Base-by-base conservation (phyloP, 2,113 vertebrate species). In the Carlito syrichta region DNA sequence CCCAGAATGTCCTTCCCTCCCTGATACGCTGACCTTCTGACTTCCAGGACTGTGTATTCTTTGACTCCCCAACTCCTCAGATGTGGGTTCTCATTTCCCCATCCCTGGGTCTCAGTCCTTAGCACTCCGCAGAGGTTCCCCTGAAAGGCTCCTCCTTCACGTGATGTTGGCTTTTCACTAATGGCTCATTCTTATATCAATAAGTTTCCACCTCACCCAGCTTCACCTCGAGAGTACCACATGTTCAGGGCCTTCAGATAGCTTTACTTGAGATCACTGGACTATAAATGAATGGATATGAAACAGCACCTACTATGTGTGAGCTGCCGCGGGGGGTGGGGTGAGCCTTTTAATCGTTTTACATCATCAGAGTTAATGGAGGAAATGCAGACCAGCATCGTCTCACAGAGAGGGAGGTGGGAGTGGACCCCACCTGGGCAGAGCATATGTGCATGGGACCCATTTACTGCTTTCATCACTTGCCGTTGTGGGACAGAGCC, bases 391-490 rank as follows among this genome's bases (percentile, higher is more conserved):
- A 97, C 94, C 76, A 97, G 90, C 94, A 98, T 87, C 97, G 96
- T 96, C 97, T 98, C 92, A 91, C 95, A 91, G 95, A n/a, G 38
- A 98, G 97, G 96, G 97, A 94, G 87, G 77, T 92, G 84, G 90
- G 90, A 98, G 96, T 81, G 94, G 96, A 97, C 97, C 97, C 98
- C 98, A 98, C 98, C 98, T 98, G 98, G 98, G 97, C 97, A 97
- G 96, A 97, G 98, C 98, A 98, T 98, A 99, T 99, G 99, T 99
- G 99, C 99, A 98, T 98, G 98, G 98, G 99, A 98, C 98, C 92
- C 90, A 98, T 98, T 98, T 99, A 99, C 98, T 99, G 99, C 99
- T 99, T 99, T 99, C 99, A 99, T 99, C 99, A 99, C 99, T 99
- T 99, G 99, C 99, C 99, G 99, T 98, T 98, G 87, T 98, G 98